These are phyloP conservation scores for Acanthurus leucopareius DNA, from an alignment of 2,797 vertebrate species.

Conservation along the genomic window DNA sequence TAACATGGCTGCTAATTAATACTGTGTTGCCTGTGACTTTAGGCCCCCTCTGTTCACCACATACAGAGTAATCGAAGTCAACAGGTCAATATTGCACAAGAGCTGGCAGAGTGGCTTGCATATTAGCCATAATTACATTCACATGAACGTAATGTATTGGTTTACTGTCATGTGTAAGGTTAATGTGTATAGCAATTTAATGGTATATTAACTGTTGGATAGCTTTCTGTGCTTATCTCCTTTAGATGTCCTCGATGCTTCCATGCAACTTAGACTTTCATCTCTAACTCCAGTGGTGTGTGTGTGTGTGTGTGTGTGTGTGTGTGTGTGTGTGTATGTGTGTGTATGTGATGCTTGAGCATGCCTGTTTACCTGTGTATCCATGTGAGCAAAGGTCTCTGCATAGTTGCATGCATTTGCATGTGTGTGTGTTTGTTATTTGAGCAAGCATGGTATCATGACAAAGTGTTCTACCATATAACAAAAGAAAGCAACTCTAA, in stretches of 20 bases:
- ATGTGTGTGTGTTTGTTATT: conserved; percentile 2
- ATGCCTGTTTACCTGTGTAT: background rate
- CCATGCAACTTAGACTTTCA: conserved; percentile 49
- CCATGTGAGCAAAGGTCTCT: background rate
- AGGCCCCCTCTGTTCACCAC: conserved; percentile 34
- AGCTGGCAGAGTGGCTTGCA: conserved; percentile 71
- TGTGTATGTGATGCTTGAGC: background rate
- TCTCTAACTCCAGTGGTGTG: conserved; percentile 1
- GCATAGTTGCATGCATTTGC: background rate
- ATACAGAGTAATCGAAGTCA: conserved; percentile 66
- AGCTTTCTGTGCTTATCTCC: conserved; percentile 64
- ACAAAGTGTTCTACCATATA: background rate
- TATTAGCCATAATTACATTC: conserved; percentile 82
- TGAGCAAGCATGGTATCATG: background rate
- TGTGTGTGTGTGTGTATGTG: background rate
- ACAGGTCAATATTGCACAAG: conserved; percentile 79
- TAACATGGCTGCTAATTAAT: conserved; percentile 63
- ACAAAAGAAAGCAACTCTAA: background rate
- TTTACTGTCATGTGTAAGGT: conserved; percentile 79
- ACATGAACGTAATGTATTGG: conserved; percentile 77
- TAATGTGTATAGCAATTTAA: conserved; percentile 78
- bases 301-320: background rate
- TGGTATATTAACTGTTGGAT: conserved; percentile 76
- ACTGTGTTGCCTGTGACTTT: conserved; percentile 29
- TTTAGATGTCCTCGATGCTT: conserved; percentile 27